Evolutionary conservation across 2,888 invertebrate species (phyloP).

Genomic region (Scaptomyza reducta): DNA sequence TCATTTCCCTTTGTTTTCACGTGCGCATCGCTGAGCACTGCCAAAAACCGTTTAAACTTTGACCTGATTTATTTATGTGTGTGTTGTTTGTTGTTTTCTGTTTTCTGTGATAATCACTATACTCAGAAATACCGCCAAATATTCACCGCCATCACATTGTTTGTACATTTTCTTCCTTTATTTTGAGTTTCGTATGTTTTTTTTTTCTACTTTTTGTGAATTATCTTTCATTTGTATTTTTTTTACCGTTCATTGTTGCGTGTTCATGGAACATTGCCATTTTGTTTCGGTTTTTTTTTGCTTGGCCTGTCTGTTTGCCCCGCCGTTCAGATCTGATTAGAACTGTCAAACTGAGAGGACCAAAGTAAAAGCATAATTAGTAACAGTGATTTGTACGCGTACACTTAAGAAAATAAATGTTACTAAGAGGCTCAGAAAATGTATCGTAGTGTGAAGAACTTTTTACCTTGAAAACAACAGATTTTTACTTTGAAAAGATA

Average conservation of each 20-base stretch:
- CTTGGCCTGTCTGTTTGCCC: background rate
- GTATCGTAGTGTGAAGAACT: no score
- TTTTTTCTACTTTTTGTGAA: background rate
- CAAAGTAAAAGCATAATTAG: slow-evolving; percentile 74
- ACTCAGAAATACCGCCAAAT: slow-evolving; percentile 25
- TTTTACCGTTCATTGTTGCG: slow-evolving; percentile 35
- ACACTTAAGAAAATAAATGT: slow-evolving; percentile 7
- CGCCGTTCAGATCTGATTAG: slow-evolving; percentile 39
- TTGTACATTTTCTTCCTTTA: background rate
- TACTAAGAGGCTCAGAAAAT: no score
- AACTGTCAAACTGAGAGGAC: slow-evolving; percentile 1
- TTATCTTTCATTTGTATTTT: background rate
- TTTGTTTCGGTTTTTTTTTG: slow-evolving; percentile 27
- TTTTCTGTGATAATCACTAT: slow-evolving; percentile 48
- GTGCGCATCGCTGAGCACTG: slow-evolving; percentile 31
- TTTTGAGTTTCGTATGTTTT: slow-evolving; percentile 17
- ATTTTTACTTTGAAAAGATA: no score
- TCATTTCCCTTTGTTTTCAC: slow-evolving; percentile 17
- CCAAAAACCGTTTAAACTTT: slow-evolving; percentile 45
- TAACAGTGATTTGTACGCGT: slow-evolving; percentile 73
- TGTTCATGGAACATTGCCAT: slow-evolving; percentile 47
- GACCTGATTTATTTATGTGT: slow-evolving; percentile 61
- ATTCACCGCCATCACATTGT: slow-evolving; percentile 1
- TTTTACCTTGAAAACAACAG: no score
- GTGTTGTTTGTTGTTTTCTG: slow-evolving; percentile 9